Evolutionary conservation across 2,888 invertebrate species (phyloP).

Genomic region (Drosophila diplacantha): DNA sequence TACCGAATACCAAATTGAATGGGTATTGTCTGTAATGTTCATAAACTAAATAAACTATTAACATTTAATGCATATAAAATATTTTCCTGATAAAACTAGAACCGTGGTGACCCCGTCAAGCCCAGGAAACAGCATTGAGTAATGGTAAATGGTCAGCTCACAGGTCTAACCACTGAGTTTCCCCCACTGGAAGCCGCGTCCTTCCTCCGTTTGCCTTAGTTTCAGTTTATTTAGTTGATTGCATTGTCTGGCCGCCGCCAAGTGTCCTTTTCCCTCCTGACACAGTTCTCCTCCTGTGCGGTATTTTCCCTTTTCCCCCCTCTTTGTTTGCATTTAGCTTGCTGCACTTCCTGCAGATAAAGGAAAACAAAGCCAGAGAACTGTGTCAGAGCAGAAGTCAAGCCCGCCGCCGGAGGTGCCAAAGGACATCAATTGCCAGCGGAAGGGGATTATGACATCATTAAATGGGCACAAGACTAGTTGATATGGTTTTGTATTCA

Average conservation of each 20-base stretch:
- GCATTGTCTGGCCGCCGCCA: constrained; percentile 29
- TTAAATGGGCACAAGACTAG: constrained; percentile 10
- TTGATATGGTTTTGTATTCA: neutral
- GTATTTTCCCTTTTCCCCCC: neutral
- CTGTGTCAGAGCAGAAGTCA: constrained; percentile 32
- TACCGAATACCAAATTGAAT: neutral
- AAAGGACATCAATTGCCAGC: constrained; percentile 26
- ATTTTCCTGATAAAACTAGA: neutral
- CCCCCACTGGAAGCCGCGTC: neutral
- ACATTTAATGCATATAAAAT: neutral
- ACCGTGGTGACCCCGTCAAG: neutral
- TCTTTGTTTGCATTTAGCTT: constrained; percentile 10
- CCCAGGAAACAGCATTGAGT: constrained; percentile 1
- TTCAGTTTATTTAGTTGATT: constrained; percentile 30
- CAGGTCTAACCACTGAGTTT: constrained; percentile 9
- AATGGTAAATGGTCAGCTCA: constrained; percentile 9
- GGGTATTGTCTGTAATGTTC: neutral
- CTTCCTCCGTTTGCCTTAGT: constrained; percentile 1
- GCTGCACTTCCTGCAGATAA: constrained; percentile 31
- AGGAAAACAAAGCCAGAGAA: constrained; percentile 22
- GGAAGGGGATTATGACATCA: constrained; percentile 25
- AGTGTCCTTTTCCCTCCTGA: neutral
- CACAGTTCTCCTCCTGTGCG: neutral
- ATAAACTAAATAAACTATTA: neutral
- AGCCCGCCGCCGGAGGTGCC: constrained; percentile 12